These are phyloP conservation scores for Polypedilum vanderplanki DNA, from an alignment of 1,140 invertebrate species.

Conservation along the genomic window DNA sequence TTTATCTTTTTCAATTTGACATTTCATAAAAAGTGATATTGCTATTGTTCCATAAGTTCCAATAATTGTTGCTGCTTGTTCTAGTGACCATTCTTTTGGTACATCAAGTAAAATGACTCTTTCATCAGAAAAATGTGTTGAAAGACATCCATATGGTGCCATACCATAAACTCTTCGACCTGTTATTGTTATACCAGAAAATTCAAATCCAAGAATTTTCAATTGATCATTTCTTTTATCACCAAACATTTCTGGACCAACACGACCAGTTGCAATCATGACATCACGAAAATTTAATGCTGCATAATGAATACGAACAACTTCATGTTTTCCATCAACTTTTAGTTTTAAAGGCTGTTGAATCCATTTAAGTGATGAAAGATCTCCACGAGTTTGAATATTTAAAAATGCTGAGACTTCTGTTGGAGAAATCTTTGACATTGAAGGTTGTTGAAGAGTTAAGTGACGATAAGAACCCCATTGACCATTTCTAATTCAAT, in stretches of 20 bases:
- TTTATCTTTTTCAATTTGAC: conserved; percentile 65
- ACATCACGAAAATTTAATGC: conserved; percentile 65
- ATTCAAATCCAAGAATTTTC: conserved; percentile 61
- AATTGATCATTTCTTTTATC: conserved; percentile 49
- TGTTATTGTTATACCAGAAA: conserved; percentile 40
- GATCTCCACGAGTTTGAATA: conserved; percentile 64
- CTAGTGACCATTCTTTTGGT: conserved; percentile 51
- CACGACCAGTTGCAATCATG: conserved; percentile 61
- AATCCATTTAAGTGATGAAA: conserved; percentile 75
- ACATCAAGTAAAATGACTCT: conserved; percentile 42
- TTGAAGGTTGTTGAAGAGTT: conserved; percentile 43
- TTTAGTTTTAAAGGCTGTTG: conserved; percentile 48
- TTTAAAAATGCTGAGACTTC: conserved; percentile 64
- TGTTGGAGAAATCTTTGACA: conserved; percentile 46
- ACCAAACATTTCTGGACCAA: conserved; percentile 51
- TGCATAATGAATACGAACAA: conserved; percentile 52
- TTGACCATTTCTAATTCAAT: conserved; percentile 44
- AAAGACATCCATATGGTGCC: background rate
- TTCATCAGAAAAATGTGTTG: conserved; percentile 41
- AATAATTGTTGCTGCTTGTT: conserved; percentile 56
- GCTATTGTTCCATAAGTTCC: conserved; percentile 54
- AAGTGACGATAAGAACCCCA: conserved; percentile 59
- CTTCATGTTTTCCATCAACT: conserved; percentile 36
- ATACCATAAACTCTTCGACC: conserved; percentile 42
- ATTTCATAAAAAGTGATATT: conserved; percentile 51